Conservation (phyloP, 2,888 invertebrate genomes). For the Aproaerema taeniolella region DNA sequence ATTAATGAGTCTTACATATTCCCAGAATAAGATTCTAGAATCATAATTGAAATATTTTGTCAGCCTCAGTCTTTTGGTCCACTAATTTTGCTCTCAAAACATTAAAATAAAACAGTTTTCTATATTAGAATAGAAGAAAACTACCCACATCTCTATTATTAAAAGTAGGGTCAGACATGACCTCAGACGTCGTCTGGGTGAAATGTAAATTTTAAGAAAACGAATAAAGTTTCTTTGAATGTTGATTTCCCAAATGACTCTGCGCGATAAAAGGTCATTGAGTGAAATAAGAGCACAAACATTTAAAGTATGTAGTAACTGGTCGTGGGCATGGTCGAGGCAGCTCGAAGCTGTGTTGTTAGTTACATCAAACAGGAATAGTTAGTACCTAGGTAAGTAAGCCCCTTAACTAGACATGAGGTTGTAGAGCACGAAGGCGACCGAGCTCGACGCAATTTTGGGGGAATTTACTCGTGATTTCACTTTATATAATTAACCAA, state of each 20-base stretch:
- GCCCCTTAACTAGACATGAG: conserved; percentile 11
- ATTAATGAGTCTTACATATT: too few relatives aligned
- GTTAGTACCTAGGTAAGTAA: conserved; percentile 9
- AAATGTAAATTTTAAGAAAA: neutral
- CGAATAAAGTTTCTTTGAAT: neutral
- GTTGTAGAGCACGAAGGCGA: conserved; percentile 1
- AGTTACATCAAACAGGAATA: conserved; percentile 10
- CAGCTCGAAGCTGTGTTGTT: too few relatives aligned
- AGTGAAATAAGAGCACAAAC: neutral
- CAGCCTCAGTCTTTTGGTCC: too few relatives aligned
- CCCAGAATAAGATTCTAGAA: too few relatives aligned
- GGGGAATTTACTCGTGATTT: conserved; percentile 12
- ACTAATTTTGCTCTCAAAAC: too few relatives aligned
- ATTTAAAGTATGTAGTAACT: too few relatives aligned
- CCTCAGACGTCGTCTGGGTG: neutral
- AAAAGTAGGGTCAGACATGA: too few relatives aligned
- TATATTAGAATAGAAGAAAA: too few relatives aligned
- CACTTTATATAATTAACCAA: conserved; percentile 14
- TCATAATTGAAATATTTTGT: too few relatives aligned
- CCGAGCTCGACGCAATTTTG: conserved; percentile 9
- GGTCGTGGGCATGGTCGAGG: too few relatives aligned
- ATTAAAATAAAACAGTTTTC: too few relatives aligned
- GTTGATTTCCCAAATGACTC: conserved; percentile 7
- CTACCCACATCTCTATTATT: too few relatives aligned
- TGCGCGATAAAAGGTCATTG: conserved; percentile 1